Evolutionary conservation across 2,888 invertebrate genomes (phyloP).

Genomic region (Temnothorax rugatulus): DNA sequence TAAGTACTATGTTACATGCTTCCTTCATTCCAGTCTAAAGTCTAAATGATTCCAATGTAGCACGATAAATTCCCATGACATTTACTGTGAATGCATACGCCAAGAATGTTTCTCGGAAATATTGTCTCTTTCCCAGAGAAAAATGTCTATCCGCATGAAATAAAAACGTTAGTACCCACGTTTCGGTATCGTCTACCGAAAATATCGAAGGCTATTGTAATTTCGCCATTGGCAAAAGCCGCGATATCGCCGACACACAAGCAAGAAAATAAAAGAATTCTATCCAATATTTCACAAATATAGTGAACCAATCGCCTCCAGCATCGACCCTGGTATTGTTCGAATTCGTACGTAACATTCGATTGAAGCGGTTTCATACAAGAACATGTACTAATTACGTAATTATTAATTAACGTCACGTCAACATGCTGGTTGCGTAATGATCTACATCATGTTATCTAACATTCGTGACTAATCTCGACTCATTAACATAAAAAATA

Average conservation of each 20-base stretch:
- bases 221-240: conserved; percentile 23
- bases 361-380: conserved; percentile 45
- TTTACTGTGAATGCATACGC: background rate
- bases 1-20: background rate
- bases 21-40: background rate
- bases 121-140: conserved; percentile 1
- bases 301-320: conserved; percentile 4
- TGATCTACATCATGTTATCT: conserved; percentile 29
- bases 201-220: background rate
- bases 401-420: conserved; percentile 63
- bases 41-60: background rate
- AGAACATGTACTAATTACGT: conserved; percentile 63
- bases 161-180: conserved; percentile 2
- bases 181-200: background rate
- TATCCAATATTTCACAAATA: conserved; percentile 28
- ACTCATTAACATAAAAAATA: background rate
- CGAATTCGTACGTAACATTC: conserved; percentile 54
- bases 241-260: background rate
- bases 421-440: conserved; percentile 19
- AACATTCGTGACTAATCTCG: background rate
- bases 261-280: background rate
- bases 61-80: background rate
- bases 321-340: conserved; percentile 37
- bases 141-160: conserved; percentile 24
- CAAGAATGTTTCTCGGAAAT: background rate